These are phyloP conservation scores for Conistra vaccinii DNA, from an alignment of 2,888 invertebrate species.

Conservation along the genomic window DNA sequence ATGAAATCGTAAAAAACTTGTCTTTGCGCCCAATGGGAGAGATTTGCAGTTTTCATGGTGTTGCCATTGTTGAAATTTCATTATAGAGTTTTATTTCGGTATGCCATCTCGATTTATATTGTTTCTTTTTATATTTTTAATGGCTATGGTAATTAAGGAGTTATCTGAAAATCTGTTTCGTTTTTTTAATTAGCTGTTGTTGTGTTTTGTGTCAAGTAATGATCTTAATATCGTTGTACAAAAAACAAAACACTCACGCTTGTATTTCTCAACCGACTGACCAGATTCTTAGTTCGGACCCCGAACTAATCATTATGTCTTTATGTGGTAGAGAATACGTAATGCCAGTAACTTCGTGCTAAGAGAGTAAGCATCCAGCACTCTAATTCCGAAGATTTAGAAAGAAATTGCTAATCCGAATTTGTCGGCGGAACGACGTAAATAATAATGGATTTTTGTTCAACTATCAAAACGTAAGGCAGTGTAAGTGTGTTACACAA, in stretches of 20 bases:
- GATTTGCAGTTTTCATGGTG: slow-evolving; percentile 84
- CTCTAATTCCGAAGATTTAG: no score
- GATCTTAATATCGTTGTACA: background rate
- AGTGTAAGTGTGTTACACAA: no score
- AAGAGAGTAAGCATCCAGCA: no score
- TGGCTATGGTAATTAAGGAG: slow-evolving; percentile 65
- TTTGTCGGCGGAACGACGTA: no score
- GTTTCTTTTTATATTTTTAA: slow-evolving; percentile 63
- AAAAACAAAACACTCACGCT: background rate
- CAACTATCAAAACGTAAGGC: no score
- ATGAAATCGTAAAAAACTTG: slow-evolving; percentile 90
- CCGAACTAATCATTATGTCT: no score
- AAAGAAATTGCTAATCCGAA: no score
- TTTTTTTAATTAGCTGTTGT: slow-evolving; percentile 38
- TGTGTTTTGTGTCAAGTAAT: slow-evolving; percentile 13
- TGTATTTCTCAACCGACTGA: background rate
- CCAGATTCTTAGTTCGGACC: no score
- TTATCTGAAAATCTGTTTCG: slow-evolving; percentile 48
- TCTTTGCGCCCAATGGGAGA: slow-evolving; percentile 76
- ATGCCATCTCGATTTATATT: slow-evolving; percentile 68
- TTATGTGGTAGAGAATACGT: no score
- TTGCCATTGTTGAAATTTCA: slow-evolving; percentile 86
- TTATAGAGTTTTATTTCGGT: slow-evolving; percentile 76
- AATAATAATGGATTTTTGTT: no score
- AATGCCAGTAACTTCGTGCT: no score